phyloP scores from a whole-genome alignment of 2,797 vertebrate species.

The Aulostomus chinensis region DNA sequence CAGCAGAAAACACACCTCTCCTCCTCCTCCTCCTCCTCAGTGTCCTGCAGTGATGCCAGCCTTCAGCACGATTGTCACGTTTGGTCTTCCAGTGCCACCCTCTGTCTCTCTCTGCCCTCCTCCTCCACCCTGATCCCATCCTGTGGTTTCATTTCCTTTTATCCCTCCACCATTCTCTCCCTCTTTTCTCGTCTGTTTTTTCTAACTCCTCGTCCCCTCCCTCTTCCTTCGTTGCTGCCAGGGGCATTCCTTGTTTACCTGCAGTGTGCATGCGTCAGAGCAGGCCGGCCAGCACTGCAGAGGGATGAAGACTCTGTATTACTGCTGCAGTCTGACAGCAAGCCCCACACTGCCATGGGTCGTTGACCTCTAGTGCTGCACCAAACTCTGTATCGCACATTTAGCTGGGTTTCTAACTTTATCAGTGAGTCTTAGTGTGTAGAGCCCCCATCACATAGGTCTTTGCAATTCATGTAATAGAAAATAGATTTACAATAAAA shows the following conservation, averaged over 20 bases:
- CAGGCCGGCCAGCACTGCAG: conserved; percentile 61
- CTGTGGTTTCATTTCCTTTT: not conserved
- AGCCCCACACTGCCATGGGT: conserved; percentile 32
- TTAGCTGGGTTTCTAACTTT: conserved; percentile 4
- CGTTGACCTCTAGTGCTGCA: conserved; percentile 66
- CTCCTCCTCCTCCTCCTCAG: conserved; percentile 10
- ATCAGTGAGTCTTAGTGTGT: conserved; percentile 1
- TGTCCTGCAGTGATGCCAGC: conserved; percentile 21
- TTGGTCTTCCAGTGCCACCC: conserved; percentile 22
- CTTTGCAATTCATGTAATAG: not conserved
- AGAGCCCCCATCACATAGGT: not conserved
- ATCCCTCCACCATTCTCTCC: not conserved
- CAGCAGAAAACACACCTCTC: not conserved
- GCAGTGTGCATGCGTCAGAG: conserved; percentile 64
- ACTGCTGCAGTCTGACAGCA: conserved; percentile 61
- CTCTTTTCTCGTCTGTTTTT: not conserved
- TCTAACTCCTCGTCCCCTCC: conserved; percentile 5
- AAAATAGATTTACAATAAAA: too few species aligned
- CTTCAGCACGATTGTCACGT: conserved; percentile 12
- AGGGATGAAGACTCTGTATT: conserved; percentile 39
- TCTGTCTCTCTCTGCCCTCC: conserved; percentile 13
- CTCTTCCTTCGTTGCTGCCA: conserved; percentile 5
- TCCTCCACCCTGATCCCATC: not conserved
- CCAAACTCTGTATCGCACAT: conserved; percentile 36
- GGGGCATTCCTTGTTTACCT: conserved; percentile 60